Conservation (phyloP, 2,797 vertebrate species). For the Bucorvus abyssinicus region DNA sequence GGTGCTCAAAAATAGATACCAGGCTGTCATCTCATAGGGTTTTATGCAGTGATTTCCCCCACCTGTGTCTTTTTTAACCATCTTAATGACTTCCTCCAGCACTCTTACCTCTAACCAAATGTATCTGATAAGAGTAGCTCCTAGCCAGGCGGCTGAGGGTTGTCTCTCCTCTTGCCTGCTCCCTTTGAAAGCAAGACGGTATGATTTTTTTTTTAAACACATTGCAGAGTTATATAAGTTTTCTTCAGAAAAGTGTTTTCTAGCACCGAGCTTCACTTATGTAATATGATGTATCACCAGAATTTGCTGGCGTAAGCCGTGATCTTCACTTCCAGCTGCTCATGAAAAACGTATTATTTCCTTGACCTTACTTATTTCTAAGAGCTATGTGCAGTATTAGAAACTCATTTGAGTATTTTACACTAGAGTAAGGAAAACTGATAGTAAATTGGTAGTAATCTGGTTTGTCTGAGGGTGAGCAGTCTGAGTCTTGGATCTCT, state of each 20-base stretch:
- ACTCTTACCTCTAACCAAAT: neutral
- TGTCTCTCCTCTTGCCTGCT: neutral
- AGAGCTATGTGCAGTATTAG: neutral
- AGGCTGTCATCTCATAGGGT: neutral
- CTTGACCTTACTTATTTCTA: neutral
- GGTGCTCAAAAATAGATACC: neutral
- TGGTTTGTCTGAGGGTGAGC: neutral
- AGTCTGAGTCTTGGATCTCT: rapidly evolving
- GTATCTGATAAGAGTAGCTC: neutral
- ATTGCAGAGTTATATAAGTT: neutral
- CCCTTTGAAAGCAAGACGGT: neutral
- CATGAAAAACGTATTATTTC: neutral
- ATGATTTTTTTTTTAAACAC: neutral
- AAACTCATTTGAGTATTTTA: neutral
- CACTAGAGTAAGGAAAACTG: neutral
- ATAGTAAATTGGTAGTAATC: neutral
- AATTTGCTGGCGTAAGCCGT: neutral
- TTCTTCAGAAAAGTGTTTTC: neutral
- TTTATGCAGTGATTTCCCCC: neutral
- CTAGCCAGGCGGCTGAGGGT: neutral
- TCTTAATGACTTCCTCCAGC: neutral
- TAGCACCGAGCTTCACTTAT: neutral
- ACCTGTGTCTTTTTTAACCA: neutral
- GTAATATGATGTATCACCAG: neutral
- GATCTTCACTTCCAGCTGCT: neutral